A percentile compares a stretch with the other conserved stretches of the same genome.
Conservation (phyloP, 1,140 invertebrate species). For the Phthorimaea operculella region DNA sequence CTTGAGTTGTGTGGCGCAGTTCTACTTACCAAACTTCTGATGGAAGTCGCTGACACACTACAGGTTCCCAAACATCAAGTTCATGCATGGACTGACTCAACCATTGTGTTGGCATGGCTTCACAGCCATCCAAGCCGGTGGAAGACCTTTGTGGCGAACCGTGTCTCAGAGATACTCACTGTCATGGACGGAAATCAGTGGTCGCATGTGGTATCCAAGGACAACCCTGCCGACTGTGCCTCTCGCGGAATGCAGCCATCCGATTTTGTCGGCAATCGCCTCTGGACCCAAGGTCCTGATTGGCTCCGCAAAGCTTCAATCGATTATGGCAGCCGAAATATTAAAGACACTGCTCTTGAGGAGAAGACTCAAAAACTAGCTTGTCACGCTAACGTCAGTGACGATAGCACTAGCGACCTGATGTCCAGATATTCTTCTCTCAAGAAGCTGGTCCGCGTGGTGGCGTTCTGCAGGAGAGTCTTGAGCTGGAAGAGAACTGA, state of each 20-base stretch:
- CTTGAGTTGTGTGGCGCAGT: constrained; percentile 34
- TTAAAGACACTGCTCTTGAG: background rate
- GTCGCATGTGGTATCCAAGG: constrained; percentile 36
- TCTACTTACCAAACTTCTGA: constrained; percentile 16
- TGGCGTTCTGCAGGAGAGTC: constrained; percentile 2
- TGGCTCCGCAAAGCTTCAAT: background rate
- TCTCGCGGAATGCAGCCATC: constrained; percentile 35
- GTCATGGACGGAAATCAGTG: constrained; percentile 26
- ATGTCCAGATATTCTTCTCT: constrained; percentile 21
- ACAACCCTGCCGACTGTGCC: constrained; percentile 40
- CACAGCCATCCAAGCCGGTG: constrained; percentile 20
- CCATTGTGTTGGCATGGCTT: constrained; percentile 40
- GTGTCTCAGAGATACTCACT: constrained; percentile 35
- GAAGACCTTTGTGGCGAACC: constrained; percentile 16
- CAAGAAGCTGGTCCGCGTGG: constrained; percentile 11
- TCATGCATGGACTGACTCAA: constrained; percentile 48
- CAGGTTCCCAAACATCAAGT: too few species aligned
- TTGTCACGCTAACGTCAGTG: background rate
- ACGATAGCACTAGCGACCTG: background rate
- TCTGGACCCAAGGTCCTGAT: background rate
- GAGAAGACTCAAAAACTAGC: background rate
- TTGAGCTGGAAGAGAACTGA: background rate
- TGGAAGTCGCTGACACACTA: constrained; percentile 14
- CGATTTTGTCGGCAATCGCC: constrained; percentile 11
- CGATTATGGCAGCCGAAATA: background rate